Base-by-base conservation (phyloP, 1,140 invertebrate genomes). In the Dendroctonus valens region DNA sequence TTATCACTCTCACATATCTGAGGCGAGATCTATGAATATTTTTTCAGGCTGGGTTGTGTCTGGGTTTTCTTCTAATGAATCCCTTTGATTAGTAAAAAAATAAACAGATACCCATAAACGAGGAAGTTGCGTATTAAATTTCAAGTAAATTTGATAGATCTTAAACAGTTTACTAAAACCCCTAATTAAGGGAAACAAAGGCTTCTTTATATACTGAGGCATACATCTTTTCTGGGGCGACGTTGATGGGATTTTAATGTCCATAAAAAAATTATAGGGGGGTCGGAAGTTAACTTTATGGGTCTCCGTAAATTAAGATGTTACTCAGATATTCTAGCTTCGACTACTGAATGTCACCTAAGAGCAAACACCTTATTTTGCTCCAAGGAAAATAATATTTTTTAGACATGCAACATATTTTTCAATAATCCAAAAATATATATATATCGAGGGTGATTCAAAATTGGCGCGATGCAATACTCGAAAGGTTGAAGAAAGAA, bases 161-260 rank as follows among this genome's bases (percentile, higher is more conserved):
- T 50, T 14, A 8, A 50, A 50, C 48, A 50, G 48, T 14, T 46
- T 46, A 46, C 48, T 11, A 14, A 40, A 55, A 55, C 53, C 53
- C 53, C 26, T 11, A 50, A 50, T 54, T 54, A 54, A 39, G 8
- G 41, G 14, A 42, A 15, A 58, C 55, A 58, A 58, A 58, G 55
- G 37, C 7, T 5, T 15, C 41, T 42, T 55, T 55, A 55, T 55
- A 5, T 9, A 8, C 3, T 51, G 41, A 52, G n/a, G 42, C 42
- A 8, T 46, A 46, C 42, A 46, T 46, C 42, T 12, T 46, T 46
- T 8, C n/a, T 12, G 8, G 8, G 8, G n/a, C n/a, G 42, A 46
- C 42, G n/a, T 46, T 46, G 42, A 46, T 46, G 42, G 42, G 42
- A 12, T 46, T 46, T 46, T 46, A 46, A 9, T 46, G 42, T 12